Conservation (phyloP, 2,113 vertebrate species). For the Thalassarche chlororhynchos region DNA sequence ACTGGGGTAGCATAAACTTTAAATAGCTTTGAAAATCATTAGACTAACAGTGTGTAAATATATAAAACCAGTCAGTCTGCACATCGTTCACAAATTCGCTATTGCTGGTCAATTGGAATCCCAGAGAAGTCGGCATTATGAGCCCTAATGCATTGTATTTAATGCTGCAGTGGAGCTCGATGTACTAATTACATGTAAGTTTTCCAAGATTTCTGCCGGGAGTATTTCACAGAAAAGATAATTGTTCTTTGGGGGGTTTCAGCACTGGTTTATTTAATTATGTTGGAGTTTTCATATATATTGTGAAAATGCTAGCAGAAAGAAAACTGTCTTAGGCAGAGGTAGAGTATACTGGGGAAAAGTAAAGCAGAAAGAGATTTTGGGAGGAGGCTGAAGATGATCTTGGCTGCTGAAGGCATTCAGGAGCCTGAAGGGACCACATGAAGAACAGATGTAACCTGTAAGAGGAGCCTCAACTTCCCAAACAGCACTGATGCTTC, state of each 20-base stretch:
- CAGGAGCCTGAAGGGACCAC: not conserved
- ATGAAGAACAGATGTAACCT: not conserved
- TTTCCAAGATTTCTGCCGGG: constrained; percentile 73
- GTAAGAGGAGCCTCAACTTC: not conserved
- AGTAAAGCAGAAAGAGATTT: not conserved
- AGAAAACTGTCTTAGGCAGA: constrained; percentile 33
- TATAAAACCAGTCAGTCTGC: not conserved
- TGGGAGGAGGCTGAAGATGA: not conserved
- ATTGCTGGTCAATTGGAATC: not conserved
- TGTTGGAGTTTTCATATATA: constrained; percentile 60
- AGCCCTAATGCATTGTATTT: constrained; percentile 62
- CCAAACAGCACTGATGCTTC: not conserved
- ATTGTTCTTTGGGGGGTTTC: constrained; percentile 73
- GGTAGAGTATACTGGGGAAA: not conserved
- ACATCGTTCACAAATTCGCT: not conserved
- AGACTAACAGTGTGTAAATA: not conserved
- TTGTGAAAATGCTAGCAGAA: constrained; percentile 62
- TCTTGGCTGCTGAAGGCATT: not conserved
- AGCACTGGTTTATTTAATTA: constrained; percentile 76
- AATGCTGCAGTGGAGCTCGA: constrained; percentile 48
- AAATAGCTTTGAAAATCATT: constrained; percentile 30
- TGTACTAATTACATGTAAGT: constrained; percentile 74
- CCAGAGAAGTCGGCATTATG: not conserved
- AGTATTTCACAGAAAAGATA: constrained; percentile 73
- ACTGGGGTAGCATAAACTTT: not conserved